Conservation (phyloP, 2,888 invertebrate genomes). For the Blastobasis adustella region DNA sequence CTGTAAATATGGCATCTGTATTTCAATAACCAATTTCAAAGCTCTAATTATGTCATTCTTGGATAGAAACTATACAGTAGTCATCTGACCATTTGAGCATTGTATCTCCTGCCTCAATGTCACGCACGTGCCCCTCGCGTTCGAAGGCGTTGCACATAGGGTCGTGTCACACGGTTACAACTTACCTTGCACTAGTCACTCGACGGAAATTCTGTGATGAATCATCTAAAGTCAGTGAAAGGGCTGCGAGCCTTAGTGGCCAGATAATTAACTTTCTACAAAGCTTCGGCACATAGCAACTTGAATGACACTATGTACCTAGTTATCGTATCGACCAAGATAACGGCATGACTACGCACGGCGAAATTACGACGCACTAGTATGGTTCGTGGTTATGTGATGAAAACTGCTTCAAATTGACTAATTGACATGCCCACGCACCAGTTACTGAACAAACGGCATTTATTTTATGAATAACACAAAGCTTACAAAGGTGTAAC, state of each 20-base stretch:
- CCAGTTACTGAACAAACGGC: conserved; percentile 8
- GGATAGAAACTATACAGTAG: not conserved
- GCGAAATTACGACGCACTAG: conserved; percentile 66
- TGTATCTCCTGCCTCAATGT: conserved; percentile 38
- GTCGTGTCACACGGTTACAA: conserved; percentile 19
- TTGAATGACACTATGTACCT: conserved; percentile 27
- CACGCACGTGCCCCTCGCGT: conserved; percentile 44
- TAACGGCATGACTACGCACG: conserved; percentile 64
- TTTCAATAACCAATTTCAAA: too few species aligned
- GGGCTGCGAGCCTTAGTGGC: conserved; percentile 8
- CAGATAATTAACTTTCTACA: conserved; percentile 8
- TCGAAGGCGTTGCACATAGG: conserved; percentile 20
- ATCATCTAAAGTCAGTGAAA: conserved; percentile 7
- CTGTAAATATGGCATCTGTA: too few species aligned
- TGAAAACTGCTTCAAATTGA: conserved; percentile 15
- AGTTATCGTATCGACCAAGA: conserved; percentile 47
- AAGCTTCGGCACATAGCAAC: conserved; percentile 11
- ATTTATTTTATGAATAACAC: not conserved
- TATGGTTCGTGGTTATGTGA: conserved; percentile 28
- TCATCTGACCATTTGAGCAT: conserved; percentile 16
- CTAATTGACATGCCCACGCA: conserved; percentile 29
- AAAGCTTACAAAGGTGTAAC: not conserved
- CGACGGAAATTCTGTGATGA: conserved; percentile 18
- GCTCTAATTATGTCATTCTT: too few species aligned
- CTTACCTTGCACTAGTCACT: conserved; percentile 20